A percentile compares a stretch with the other conserved stretches of the same genome.
Evolutionary conservation across 2,113 vertebrate genomes (phyloP).

Genomic region (Excalfactoria chinensis): DNA sequence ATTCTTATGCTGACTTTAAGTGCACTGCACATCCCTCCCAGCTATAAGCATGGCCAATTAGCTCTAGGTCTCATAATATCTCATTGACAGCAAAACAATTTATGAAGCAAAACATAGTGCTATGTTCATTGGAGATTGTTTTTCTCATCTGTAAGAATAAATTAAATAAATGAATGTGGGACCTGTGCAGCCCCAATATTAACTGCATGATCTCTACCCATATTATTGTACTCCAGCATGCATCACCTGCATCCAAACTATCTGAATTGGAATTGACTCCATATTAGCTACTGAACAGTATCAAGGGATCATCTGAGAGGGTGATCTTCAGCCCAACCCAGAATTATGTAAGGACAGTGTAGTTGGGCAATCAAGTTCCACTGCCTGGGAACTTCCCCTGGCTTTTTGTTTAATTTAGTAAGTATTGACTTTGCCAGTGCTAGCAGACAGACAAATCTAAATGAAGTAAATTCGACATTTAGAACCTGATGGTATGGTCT

Average conservation of each 20-base stretch:
- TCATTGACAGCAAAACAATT: neutral
- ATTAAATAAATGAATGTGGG: neutral
- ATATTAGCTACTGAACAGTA: neutral
- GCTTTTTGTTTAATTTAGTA: neutral
- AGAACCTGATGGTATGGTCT: neutral
- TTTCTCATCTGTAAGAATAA: neutral
- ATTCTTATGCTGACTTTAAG: neutral
- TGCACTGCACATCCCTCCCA: neutral
- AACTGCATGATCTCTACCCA: fast-evolving
- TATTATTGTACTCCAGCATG: neutral
- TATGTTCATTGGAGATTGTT: neutral
- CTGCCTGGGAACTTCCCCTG: neutral
- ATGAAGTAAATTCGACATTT: neutral
- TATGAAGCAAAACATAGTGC: neutral
- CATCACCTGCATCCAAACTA: neutral
- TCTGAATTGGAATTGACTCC: neutral
- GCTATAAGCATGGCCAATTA: neutral
- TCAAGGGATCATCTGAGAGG: fast-evolving
- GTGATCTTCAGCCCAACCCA: neutral
- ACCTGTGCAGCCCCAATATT: neutral
- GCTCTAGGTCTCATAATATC: neutral
- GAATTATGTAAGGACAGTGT: neutral
- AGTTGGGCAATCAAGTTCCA: neutral
- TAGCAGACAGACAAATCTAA: neutral
- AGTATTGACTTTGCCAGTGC: neutral